phyloP scores from a whole-genome alignment of 2,113 vertebrate species.

The Odocoileus hemionus region DNA sequence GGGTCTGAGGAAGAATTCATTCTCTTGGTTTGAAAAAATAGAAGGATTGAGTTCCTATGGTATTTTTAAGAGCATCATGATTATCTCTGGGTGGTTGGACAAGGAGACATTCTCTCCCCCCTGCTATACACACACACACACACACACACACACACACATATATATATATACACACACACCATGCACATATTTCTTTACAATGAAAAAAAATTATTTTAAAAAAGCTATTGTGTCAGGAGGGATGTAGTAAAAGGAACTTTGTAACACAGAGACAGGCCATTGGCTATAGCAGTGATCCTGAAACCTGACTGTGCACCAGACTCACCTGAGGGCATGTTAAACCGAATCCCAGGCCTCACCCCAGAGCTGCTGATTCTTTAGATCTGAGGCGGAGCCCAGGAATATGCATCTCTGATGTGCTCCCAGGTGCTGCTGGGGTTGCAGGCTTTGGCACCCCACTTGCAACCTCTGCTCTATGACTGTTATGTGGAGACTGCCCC shows the following conservation, averaged over 20 bases:
- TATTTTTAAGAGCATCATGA: not conserved
- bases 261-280: too few species aligned
- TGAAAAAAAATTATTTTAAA: not conserved
- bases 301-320: not conserved
- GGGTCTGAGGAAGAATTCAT: not conserved
- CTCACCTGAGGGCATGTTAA: not conserved
- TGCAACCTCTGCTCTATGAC: not conserved
- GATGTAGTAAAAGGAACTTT: not conserved
- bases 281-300: not conserved
- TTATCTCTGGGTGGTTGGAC: not conserved
- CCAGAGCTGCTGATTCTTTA: not conserved
- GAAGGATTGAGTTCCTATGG: not conserved
- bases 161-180: not conserved
- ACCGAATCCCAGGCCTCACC: not conserved
- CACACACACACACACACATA: not conserved
- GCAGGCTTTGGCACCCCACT: not conserved
- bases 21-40: not conserved
- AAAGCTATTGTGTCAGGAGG: not conserved
- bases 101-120: not conserved
- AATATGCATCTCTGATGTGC: not conserved
- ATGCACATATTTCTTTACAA: not conserved
- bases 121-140: not conserved
- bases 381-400: not conserved
- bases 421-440: not conserved
- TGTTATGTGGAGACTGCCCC: not conserved